Conservation (phyloP, 2,113 vertebrate genomes). For the Platanista minor region DNA sequence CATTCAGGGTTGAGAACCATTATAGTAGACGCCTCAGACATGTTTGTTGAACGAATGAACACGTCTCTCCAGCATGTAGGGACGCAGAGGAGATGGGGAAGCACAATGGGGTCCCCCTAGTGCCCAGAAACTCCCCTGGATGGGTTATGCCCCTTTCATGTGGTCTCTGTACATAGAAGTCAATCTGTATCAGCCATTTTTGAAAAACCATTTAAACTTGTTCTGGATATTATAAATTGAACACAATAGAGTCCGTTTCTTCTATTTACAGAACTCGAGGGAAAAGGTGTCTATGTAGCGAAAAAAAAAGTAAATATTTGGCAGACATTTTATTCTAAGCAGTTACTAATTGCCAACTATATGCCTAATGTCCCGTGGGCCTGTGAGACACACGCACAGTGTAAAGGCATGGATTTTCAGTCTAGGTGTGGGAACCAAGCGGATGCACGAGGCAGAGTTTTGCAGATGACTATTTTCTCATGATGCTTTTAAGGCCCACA, state of each 20-base stretch:
- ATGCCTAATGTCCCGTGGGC: not conserved
- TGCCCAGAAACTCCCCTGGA: not conserved
- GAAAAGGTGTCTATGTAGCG: not conserved
- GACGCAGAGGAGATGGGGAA: not conserved
- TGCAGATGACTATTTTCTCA: conserved; percentile 27
- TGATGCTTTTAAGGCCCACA: conserved; percentile 15
- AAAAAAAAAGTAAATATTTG: not conserved
- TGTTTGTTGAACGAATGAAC: not conserved
- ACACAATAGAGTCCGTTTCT: not conserved
- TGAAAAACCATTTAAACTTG: not conserved
- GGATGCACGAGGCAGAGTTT: not conserved
- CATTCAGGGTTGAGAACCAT: not conserved
- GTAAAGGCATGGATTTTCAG: not conserved
- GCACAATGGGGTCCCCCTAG: rapidly evolving
- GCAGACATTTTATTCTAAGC: not conserved
- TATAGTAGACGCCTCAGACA: not conserved
- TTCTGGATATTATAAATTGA: not conserved
- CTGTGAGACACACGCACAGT: not conserved
- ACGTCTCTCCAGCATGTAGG: not conserved
- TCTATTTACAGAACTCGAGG: not conserved
- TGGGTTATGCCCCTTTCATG: not conserved
- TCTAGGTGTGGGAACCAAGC: not conserved
- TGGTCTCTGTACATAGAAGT: not conserved
- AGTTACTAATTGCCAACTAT: not conserved
- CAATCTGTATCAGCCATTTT: not conserved